phyloP scores from a whole-genome alignment of 2,797 vertebrate genomes.

The Buceros bicornis region DNA sequence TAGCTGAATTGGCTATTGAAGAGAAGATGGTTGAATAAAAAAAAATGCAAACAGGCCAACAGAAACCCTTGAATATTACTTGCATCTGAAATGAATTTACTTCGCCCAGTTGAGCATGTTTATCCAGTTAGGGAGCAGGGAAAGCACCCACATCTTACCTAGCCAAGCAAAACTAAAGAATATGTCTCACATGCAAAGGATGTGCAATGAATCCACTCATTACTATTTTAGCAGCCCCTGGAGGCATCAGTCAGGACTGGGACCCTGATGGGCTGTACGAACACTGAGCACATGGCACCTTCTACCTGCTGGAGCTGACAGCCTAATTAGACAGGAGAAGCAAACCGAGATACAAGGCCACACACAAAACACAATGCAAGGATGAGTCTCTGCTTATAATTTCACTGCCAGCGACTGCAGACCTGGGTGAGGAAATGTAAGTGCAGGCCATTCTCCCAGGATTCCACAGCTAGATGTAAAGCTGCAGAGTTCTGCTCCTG shows the following conservation, averaged over 20 bases:
- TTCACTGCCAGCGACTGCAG: not conserved
- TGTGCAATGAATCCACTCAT: not conserved
- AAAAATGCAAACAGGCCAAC: not conserved
- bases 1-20: not conserved
- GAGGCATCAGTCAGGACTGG: not conserved
- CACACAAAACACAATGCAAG: not conserved
- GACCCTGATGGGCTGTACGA: not conserved
- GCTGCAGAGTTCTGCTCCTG: not conserved
- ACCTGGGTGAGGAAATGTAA: not conserved
- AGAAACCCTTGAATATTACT: not conserved
- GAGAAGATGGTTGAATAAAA: not conserved
- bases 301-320: not conserved
- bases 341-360: not conserved
- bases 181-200: not conserved
- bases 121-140: not conserved
- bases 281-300: not conserved
- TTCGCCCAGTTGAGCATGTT: not conserved
- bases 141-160: not conserved
- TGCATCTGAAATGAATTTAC: not conserved
- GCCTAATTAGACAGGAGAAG: not conserved
- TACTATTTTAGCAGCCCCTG: not conserved
- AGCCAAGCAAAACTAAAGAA: not conserved
- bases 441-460: not conserved
- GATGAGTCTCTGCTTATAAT: not conserved
- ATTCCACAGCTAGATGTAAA: not conserved